Evolutionary conservation across 2,888 invertebrate species (phyloP), one percentile per base, ranked within the genome.

Genomic region (Apodemia zela): DNA sequence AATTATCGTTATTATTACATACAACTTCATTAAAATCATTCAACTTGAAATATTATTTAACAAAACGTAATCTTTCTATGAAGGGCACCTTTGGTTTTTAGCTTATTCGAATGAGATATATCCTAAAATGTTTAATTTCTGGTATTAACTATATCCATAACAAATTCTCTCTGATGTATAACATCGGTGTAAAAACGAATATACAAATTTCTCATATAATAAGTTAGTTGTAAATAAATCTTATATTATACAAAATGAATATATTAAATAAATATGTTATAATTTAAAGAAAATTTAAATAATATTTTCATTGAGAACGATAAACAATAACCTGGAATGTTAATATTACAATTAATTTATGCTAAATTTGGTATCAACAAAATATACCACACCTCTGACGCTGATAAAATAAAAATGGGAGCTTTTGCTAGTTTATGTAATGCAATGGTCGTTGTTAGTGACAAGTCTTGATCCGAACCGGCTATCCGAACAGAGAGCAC

Each of bases 51-150:
- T 87, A 89, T 89, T 84, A 85, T 85, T 85, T 84, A 91, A 91
- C 90, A 91, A 88, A 91, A 91, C 89, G 89, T 90, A 90, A 89
- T 89, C 86, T 85, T 89, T 89, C 87, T 91, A 90, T 93, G 93
- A 93, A 95, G 95, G 95, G 95, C 95, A 95, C 95, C 95, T 95
- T 95, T 95, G 95, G 95, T 95, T 95, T 95, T 93, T 94, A 95
- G 94, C 94, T 94, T 95, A 94, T 80, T 86, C 89, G 83, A 91
- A 94, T 93, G 93, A 84, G 84, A 87, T 92, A 91, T 79, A 89
- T 87, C 85, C 89, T 89, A 89, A 85, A 84, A 85, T 87, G 87
- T 89, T 92, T 87, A 82, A 86, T 87, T 89, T 89, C 85, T 85
- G 86, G 75, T 84, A 84, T 83, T 85, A 87, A 82, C 85, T 89